A percentile compares a stretch with the other conserved stretches of the same genome.
Evolutionary conservation across 2,113 vertebrate genomes (phyloP).

Genomic region (Picathartes gymnocephalus): DNA sequence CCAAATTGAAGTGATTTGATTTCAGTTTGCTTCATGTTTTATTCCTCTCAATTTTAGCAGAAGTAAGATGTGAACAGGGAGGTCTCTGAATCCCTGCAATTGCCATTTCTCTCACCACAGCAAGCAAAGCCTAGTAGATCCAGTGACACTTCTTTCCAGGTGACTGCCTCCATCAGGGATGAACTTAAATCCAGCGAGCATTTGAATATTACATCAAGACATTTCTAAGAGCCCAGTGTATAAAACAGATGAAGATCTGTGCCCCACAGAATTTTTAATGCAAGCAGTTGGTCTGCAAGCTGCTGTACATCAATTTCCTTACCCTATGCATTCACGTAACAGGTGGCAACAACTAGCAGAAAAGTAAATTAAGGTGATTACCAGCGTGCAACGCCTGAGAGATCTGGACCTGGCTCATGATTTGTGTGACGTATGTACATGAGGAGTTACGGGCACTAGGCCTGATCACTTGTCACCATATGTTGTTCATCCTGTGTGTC

Average conservation of each 20-base stretch:
- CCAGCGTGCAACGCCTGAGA: rapidly evolving
- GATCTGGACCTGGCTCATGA: background rate
- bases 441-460: background rate
- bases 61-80: background rate
- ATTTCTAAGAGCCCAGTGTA: background rate
- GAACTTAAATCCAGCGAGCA: background rate
- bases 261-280: background rate
- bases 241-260: background rate
- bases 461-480: background rate
- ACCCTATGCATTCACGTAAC: background rate
- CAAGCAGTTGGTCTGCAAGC: background rate
- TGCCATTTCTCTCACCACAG: background rate
- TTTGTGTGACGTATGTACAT: background rate
- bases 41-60: background rate
- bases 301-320: background rate
- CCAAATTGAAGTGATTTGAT: background rate
- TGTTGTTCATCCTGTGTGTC: background rate
- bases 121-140: background rate
- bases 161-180: background rate
- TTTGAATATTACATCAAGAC: background rate
- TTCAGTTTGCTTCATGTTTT: background rate
- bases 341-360: rapidly evolving
- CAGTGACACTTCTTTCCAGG: background rate
- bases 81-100: background rate
- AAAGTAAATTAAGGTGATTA: background rate